phyloP scores from a whole-genome alignment of 2,113 vertebrate species.

The Penelope pileata region DNA sequence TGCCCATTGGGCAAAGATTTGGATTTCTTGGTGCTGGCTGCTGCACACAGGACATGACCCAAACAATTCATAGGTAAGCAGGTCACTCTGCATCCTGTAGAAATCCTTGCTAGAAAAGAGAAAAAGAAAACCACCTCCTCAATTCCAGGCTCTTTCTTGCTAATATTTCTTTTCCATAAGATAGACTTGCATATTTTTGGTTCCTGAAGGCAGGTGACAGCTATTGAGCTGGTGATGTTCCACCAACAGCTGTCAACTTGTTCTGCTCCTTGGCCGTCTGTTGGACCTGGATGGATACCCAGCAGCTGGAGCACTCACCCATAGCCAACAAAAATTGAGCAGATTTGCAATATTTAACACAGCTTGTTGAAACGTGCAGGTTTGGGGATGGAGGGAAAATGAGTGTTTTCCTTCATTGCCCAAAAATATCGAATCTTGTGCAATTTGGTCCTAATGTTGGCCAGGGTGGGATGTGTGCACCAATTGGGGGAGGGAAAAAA shows the following conservation, averaged over 20 bases:
- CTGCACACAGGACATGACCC: not conserved
- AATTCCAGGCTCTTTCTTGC: not conserved
- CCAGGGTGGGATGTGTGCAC: not conserved
- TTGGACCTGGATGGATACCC: not conserved
- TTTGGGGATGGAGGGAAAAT: not conserved
- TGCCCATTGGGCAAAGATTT: accelerated
- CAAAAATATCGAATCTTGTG: accelerated
- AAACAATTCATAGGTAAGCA: not conserved
- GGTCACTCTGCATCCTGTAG: not conserved
- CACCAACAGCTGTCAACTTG: accelerated
- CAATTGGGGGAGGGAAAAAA: not conserved
- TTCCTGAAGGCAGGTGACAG: slow-evolving; percentile 22
- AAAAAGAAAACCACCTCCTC: not conserved
- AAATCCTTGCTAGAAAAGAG: not conserved
- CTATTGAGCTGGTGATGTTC: not conserved
- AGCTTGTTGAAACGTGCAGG: not conserved
- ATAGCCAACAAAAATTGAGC: not conserved
- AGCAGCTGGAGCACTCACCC: not conserved
- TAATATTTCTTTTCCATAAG: not conserved
- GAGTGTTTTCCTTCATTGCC: accelerated
- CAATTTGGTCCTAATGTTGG: not conserved
- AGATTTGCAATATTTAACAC: slow-evolving; percentile 54
- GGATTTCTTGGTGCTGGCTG: not conserved
- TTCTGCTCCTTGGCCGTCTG: not conserved
- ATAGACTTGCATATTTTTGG: not conserved